Conservation (phyloP, 2,113 vertebrate genomes). For the Poecilia latipinna region DNA sequence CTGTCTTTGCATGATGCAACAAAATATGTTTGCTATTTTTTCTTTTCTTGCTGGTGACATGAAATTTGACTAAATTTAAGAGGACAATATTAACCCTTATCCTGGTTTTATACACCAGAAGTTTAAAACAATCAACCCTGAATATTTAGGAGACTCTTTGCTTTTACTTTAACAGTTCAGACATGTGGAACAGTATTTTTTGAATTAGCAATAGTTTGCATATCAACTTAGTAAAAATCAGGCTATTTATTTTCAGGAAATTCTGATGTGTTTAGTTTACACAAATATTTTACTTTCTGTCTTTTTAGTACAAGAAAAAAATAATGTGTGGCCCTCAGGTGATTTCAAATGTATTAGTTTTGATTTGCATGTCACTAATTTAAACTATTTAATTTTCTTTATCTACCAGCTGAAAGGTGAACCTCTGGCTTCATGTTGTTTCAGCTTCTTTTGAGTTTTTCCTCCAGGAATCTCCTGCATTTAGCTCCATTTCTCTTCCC, state of each 20-base stretch:
- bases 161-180: background rate
- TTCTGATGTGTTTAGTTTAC: no score
- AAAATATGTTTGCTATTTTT: background rate
- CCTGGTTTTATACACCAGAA: background rate
- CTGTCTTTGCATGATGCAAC: background rate
- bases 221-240: background rate
- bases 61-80: no score
- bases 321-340: background rate
- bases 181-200: background rate
- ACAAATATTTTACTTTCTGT: background rate
- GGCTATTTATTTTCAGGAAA: no score
- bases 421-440: background rate
- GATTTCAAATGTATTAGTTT: background rate
- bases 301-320: background rate
- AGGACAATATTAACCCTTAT: no score
- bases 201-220: background rate
- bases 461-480: background rate
- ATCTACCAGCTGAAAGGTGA: background rate
- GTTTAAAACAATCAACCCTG: background rate
- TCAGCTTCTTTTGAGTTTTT: background rate
- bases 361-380: background rate
- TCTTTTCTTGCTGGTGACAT: background rate
- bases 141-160: background rate
- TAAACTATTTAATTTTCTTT: background rate
- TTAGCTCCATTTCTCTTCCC: background rate